phyloP scores from a whole-genome alignment of 2,113 vertebrate genomes.

The Smithornis capensis region DNA sequence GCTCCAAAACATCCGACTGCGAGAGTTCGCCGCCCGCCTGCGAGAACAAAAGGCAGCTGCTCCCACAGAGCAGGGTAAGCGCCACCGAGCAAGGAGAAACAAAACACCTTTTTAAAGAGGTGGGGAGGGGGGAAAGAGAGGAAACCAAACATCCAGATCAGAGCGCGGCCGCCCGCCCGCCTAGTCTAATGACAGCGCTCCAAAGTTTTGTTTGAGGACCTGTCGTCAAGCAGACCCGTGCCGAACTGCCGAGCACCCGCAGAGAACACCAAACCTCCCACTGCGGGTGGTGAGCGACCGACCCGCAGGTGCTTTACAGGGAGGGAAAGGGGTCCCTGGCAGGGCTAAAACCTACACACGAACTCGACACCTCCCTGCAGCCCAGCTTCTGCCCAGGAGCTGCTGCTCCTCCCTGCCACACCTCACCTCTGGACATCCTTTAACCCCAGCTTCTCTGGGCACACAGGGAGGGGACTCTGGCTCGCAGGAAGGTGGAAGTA shows the following conservation, averaged over 20 bases:
- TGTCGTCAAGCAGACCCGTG: not conserved
- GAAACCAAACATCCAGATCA: conserved; percentile 12
- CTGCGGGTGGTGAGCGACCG: fast-evolving
- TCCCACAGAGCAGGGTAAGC: not conserved
- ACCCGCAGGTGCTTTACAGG: fast-evolving
- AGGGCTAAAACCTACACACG: not conserved
- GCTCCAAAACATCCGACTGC: fast-evolving
- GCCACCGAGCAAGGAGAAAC: not conserved
- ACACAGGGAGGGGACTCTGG: not conserved
- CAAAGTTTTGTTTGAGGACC: not conserved
- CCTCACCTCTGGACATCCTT: not conserved
- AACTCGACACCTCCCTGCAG: not conserved
- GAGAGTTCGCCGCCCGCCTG: not conserved
- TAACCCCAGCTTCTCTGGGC: not conserved
- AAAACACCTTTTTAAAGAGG: not conserved
- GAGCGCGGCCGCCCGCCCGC: not conserved
- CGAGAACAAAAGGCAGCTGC: not conserved
- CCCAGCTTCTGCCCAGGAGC: not conserved
- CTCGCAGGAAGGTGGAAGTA: not conserved
- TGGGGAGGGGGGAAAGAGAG: not conserved
- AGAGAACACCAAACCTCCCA: not conserved
- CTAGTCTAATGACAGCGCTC: not conserved
- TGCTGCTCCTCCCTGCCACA: not conserved
- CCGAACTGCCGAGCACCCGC: not conserved
- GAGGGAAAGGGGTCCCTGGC: not conserved